These are phyloP conservation scores for Entomobrya multifasciata DNA, from an alignment of 2,888 invertebrate genomes.

Conservation along the genomic window DNA sequence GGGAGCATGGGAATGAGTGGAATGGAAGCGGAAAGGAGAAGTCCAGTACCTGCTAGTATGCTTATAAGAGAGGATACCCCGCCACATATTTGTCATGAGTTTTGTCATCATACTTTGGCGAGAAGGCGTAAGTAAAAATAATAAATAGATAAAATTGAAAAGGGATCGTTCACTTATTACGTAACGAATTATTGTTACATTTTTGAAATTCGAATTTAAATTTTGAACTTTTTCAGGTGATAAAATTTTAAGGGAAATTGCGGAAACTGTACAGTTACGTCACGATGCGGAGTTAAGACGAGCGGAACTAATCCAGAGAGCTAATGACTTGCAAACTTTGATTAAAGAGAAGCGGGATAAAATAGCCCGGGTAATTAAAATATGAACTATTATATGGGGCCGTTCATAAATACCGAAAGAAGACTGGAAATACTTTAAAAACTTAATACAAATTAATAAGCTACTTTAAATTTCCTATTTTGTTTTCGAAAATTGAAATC, in stretches of 20 bases:
- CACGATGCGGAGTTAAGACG: slow-evolving; percentile 79
- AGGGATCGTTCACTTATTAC: too few species aligned
- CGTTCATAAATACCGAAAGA: too few species aligned
- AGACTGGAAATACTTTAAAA: too few species aligned
- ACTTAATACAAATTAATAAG: too few species aligned
- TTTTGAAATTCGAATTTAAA: too few species aligned
- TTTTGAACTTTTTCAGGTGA: too few species aligned
- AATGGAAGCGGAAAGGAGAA: too few species aligned
- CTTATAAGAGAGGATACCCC: slow-evolving; percentile 79
- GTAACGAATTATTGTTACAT: too few species aligned
- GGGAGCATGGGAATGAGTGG: too few species aligned
- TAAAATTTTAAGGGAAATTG: slow-evolving; percentile 79
- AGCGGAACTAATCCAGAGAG: slow-evolving; percentile 79
- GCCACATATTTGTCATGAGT: slow-evolving; percentile 79
- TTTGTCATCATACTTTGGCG: slow-evolving; percentile 79
- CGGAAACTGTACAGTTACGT: slow-evolving; percentile 79
- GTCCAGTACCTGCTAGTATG: slow-evolving; percentile 79
- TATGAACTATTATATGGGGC: slow-evolving; percentile 11
- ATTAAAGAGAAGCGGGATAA: slow-evolving; percentile 80
- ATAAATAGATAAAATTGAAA: too few species aligned
- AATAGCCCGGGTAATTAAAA: slow-evolving; percentile 79
- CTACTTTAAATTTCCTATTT: too few species aligned
- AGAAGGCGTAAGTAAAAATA: slow-evolving; percentile 78
- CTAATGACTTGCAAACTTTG: slow-evolving; percentile 79
- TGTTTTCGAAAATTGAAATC: too few species aligned